Evolutionary conservation across 2,113 vertebrate species (phyloP).

Genomic region (Xenus cinereus): DNA sequence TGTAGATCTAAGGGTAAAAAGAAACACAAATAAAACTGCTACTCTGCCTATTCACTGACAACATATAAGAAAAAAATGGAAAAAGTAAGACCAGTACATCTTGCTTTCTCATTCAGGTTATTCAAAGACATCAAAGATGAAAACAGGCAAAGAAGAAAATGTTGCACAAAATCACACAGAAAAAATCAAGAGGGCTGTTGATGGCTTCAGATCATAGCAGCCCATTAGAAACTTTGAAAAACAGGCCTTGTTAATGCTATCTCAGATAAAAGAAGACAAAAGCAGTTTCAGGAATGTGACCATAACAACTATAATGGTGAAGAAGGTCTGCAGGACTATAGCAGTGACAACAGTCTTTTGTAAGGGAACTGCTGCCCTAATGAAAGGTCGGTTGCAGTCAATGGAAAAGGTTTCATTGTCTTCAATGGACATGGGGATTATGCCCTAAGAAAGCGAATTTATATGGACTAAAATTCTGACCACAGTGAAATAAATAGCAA

Average conservation of each 20-base stretch:
- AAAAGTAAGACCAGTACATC: not conserved
- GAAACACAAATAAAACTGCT: not conserved
- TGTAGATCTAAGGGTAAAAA: not conserved
- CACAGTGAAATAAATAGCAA: not conserved
- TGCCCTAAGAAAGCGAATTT: not conserved
- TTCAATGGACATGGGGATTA: not conserved
- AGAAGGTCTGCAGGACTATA: not conserved
- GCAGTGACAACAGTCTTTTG: not conserved
- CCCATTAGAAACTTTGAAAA: constrained; percentile 40
- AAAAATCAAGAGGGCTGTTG: not conserved
- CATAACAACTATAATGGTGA: not conserved
- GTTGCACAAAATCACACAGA: not conserved
- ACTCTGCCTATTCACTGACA: not conserved
- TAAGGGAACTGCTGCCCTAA: not conserved
- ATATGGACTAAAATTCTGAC: not conserved
- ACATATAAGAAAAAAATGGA: not conserved
- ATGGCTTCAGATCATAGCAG: constrained; percentile 18
- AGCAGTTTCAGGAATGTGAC: constrained; percentile 13
- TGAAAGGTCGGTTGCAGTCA: constrained; percentile 6
- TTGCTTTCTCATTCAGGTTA: constrained; percentile 1
- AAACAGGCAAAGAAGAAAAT: constrained; percentile 12
- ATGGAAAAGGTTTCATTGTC: not conserved
- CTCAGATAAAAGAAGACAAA: constrained; percentile 36
- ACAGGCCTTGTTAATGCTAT: not conserved
- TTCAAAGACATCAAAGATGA: constrained; percentile 10